Base-by-base conservation (phyloP, 2,113 vertebrate species). In the Mugil cephalus region DNA sequence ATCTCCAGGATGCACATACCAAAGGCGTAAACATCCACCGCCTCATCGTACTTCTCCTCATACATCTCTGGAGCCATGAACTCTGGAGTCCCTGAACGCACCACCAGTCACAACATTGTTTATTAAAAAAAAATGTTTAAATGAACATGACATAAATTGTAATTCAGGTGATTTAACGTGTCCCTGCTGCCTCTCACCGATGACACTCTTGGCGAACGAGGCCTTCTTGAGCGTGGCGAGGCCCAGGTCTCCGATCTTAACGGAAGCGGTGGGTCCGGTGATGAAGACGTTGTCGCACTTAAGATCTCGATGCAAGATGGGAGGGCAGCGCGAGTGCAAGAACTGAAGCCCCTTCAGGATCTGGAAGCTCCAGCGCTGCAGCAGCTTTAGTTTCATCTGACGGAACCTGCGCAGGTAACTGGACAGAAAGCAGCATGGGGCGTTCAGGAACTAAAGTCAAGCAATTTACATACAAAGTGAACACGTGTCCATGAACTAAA, bases 1-100 rank as follows among this genome's bases (percentile, higher is more conserved):
- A 98, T 98, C 91, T 98, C 97, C 88, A 98, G 88, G 91, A 98
- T 96, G 87, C 97, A 98, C 97, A 98, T 98, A 34, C 97, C 96
- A 0, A 98, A 97, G 13, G 97, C 97, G 0, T 98, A 98, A 21
- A 98, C 94, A 0, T 98, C 96, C 86, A 98, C 97, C 0, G 95
- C 95, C 86, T 98, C 97, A 0, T 98, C 95, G 0, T 98, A 98
- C 68, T 96, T 96, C 89, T 98, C 97, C 80, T 98, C 97, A 0
- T 98, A 98, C 96, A 98, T 98, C 91, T 98, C 97, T 0, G 97
- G 97, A 0, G 96, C 96, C 96, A 97, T 98, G 91, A 98, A 98
- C 86, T 98, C 96, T 0, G 96, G 97, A n/a, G 89, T 91, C 19
- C 90, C 88, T 90, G 74, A 74, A 88, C 0, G 14, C 66, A 79